Evolutionary conservation across 2,113 vertebrate genomes (phyloP), one percentile per base, ranked within the genome.

Genomic region (Sisor rabdophorus): DNA sequence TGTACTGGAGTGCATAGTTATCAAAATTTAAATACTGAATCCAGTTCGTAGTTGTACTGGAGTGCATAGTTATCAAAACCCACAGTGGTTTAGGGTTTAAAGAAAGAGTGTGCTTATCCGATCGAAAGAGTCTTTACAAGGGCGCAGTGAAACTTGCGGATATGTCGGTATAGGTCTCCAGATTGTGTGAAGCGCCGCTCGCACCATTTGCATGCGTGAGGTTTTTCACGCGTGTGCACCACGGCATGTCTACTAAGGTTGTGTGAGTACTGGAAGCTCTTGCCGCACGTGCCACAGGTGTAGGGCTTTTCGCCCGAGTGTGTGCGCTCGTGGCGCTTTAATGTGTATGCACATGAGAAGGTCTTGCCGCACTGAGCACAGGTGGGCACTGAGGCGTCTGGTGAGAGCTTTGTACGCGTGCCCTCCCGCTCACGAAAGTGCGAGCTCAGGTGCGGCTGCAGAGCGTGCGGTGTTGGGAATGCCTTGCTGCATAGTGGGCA

Each of bases 231-330:
- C 0, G 97, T 98, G 91, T 98, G 97, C 76, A 99, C 97, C 4
- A 99, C 97, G 0, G 97, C 96, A 10, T 99, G 97, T 52, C 97
- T 94, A 87, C 95, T 98, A 80, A 98, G 92, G 89, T 98, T 99
- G 88, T 98, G 97, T 0, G 97, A 95, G 84, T 99, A 99, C 91
- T 99, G 96, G 93, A 99, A 99, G 90, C 95, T 93, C 92, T 98
- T 98, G 61, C 97, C 97, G 0, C 97, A 98, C 91, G 96, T 95
- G 84, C 85, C 93, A 9, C 97, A 99, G 61, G 96, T 96, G 87
- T 95, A 98, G 30, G 97, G 97, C 90, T 99, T 98, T 91, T 99
- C 97, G 13, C 97, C 97, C 0, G 97, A 98, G 91, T 99, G 97
- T 5, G 97, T 99, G 88, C 97, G 94, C 89, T 98, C 97, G 0